Conservation (phyloP, 1,140 invertebrate genomes). For the Pomacea maculata region DNA sequence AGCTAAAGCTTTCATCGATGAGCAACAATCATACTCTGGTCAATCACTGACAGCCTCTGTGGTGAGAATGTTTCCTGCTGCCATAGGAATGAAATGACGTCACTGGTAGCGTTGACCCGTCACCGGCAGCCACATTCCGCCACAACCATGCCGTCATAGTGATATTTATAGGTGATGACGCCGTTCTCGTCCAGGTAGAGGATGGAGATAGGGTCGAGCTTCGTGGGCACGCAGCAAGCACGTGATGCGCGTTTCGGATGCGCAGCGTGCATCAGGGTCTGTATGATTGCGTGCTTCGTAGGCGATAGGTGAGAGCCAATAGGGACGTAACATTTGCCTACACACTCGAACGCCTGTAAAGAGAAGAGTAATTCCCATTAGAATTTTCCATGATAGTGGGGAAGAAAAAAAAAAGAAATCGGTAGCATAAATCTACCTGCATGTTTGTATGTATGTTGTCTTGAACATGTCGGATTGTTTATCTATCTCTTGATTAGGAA, state of each 20-base stretch:
- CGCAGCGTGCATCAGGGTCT: constrained; percentile 91
- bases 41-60: too few species aligned
- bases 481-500: background rate
- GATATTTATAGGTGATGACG: constrained; percentile 70
- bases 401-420: too few species aligned
- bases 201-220: constrained; percentile 71
- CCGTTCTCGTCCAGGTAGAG: constrained; percentile 74
- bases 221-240: constrained; percentile 76
- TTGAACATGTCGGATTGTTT: background rate
- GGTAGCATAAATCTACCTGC: background rate
- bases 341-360: constrained; percentile 84
- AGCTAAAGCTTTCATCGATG: too few species aligned
- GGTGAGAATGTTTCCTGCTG: too few species aligned
- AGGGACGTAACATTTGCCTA: constrained; percentile 92
- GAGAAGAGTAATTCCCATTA: constrained; percentile 1
- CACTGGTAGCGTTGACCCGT: constrained; percentile 31
- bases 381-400: background rate
- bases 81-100: too few species aligned
- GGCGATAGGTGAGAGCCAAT: constrained; percentile 91
- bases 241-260: constrained; percentile 75
- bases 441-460: background rate
- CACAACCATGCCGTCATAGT: constrained; percentile 76
- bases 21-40: too few species aligned
- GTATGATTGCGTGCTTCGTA: constrained; percentile 98
- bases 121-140: constrained; percentile 75